Base-by-base conservation (phyloP, 2,797 vertebrate genomes). In the Anabacerthia variegaticeps region DNA sequence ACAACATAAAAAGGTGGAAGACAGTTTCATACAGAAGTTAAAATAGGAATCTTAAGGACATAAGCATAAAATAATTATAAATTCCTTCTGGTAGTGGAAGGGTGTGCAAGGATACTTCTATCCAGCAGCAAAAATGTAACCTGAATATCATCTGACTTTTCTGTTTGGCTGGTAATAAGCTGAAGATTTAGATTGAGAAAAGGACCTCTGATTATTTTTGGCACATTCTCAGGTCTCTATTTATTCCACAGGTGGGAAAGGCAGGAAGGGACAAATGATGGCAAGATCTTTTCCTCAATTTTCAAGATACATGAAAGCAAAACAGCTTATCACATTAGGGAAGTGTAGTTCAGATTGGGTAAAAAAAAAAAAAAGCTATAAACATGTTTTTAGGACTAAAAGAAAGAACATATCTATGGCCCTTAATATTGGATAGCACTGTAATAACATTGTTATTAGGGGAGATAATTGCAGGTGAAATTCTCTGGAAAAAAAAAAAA, bases 391-490 rank as follows among this genome's bases (percentile, higher is more conserved):
- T 56, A 43, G 12, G 18, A 11, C 23, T 34, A 30, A 83, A 77
- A 67, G 4, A 48, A 66, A 36, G 3, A 55, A 8, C 18, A 16
- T 2, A 21, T 16, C 20, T 71, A 72, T 76, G 61, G 14, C 17
- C 22, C 12, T 52, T 85, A 27, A 27, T 0, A 0, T n/a, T 63
- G 37, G 14, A 48, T 11, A 77, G 1, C 27, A 52, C 12, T 27
- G 9, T 24, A 54, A n/a, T 34, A 82, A 19, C 9, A 15, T 18
- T 28, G 52, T 6, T 88, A 5, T 32, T 46, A 43, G 19, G 13
- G 66, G 56, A 4, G 3, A 52, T 18, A 56, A 65, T 4, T 22
- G 12, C 10, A 41, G 4, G 14, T 9, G 66, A 67, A 82, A 90
- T 54, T n/a, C 5, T 75, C 41, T 17, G 20, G 1, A 3, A 65